Base-by-base conservation (phyloP, 1,140 invertebrate species). In the Drosophila seguyi region DNA sequence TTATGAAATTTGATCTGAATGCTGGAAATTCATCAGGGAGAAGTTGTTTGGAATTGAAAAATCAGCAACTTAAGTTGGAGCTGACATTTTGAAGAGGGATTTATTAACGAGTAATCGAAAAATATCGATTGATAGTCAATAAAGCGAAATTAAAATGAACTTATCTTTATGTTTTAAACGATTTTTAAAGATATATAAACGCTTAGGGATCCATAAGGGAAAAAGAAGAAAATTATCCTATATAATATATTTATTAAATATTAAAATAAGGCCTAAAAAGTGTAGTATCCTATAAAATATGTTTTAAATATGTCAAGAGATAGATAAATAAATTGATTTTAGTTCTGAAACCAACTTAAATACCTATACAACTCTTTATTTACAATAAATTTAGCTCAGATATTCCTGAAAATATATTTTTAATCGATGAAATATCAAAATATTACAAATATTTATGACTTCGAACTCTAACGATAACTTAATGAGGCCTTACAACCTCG, bases 1-100 rank as follows among this genome's bases (percentile, higher is more conserved):
- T 11, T n/a, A 7, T 44, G 62, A 66, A 66, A 59, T 45, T 59
- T 59, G 42, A 66, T 66, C 34, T 36, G 53, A 45, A 44, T 44
- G 61, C 14, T 34, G 29, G 13, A 14, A n/a, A 22, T 8, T 20
- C 20, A 25, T 53, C 27, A 25, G 39, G 36, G 31, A 22, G 57
- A 50, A 25, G 18, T 3, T 56, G 18, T 47, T n/a, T n/a, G n/a
- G 25, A 68, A 44, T 18, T 27, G 5, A 14, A 13, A 36, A 63
- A 44, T 11, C 27, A 29, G 27, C 27, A 7, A 7, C 27, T 29
- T 10, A 6, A 10, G 3, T 18, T 6, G 13, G 47, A 8, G 16
- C 27, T 48, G 25, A 16, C 2, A n/a, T 27, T n/a, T 4, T 2
- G 1, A 48, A 48, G 0, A 4, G 22, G 7, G n/a, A n/a, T n/a